These are phyloP conservation scores for Meteorus sp. DNA, from an alignment of 1,140 invertebrate species.

Conservation along the genomic window DNA sequence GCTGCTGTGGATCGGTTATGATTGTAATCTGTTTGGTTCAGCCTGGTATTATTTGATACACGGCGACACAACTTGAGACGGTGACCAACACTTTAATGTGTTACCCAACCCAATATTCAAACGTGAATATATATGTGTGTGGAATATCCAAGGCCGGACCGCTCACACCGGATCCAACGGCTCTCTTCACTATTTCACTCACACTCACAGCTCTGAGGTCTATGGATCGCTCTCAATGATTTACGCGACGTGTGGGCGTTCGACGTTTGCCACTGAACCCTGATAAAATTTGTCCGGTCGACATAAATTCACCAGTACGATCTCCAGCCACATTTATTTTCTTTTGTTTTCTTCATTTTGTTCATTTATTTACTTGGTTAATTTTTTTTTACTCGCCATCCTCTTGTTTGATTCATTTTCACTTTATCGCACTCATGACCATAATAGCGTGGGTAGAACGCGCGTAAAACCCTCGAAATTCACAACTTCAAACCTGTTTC, in stretches of 20 bases:
- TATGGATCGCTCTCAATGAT: constrained; percentile 42
- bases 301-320: constrained; percentile 57
- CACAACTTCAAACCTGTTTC: constrained; percentile 22
- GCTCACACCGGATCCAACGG: constrained; percentile 11
- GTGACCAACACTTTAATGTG: constrained; percentile 11
- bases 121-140: too few relatives aligned
- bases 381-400: too few relatives aligned
- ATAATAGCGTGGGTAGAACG: background rate
- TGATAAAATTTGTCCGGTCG: constrained; percentile 59
- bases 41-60: constrained; percentile 25
- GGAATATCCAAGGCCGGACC: constrained; percentile 17
- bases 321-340: constrained; percentile 14
- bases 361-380: constrained; percentile 7
- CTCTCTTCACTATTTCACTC: background rate
- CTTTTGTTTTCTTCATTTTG: background rate
- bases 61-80: constrained; percentile 21
- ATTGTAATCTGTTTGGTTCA: constrained; percentile 32
- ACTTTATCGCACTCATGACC: constrained; percentile 9
- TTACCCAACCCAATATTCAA: constrained; percentile 12
- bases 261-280: constrained; percentile 57
- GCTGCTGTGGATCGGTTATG: constrained; percentile 19
- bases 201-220: background rate
- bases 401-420: background rate
- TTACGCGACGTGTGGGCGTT: constrained; percentile 54
- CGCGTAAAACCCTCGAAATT: constrained; percentile 7